Conservation (phyloP, 2,888 invertebrate species). For the Prenolepis imparis region DNA sequence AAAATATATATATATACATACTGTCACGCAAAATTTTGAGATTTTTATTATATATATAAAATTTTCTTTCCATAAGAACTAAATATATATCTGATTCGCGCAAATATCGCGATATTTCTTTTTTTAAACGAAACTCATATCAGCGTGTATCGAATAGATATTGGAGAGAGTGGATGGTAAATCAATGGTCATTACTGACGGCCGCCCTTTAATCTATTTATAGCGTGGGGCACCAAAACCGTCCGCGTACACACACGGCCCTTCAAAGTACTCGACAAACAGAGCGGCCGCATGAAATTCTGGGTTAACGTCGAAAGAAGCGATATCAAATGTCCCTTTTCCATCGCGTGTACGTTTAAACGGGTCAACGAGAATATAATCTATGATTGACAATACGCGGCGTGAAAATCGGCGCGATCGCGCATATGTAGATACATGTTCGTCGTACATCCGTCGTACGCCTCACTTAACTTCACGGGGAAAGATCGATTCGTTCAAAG, state of each 20-base stretch:
- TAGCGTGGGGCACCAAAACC: slow-evolving; percentile 20
- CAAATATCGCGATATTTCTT: neutral
- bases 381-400: slow-evolving; percentile 28
- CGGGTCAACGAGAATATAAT: slow-evolving; percentile 52
- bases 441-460: neutral
- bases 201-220: slow-evolving; percentile 27
- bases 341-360: slow-evolving; percentile 33
- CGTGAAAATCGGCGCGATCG: slow-evolving; percentile 21
- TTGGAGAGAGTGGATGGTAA: slow-evolving; percentile 8
- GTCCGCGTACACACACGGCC: neutral
- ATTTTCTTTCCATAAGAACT: neutral
- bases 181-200: slow-evolving; percentile 18
- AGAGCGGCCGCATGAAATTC: slow-evolving; percentile 14
- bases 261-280: slow-evolving; percentile 29
- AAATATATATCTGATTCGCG: neutral
- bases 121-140: neutral
- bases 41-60: neutral
- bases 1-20: too few relatives aligned
- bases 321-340: slow-evolving; percentile 36
- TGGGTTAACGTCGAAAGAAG: slow-evolving; percentile 40
- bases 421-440: neutral
- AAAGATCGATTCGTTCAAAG: slow-evolving; percentile 37
- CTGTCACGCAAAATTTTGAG: neutral
- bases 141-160: neutral
- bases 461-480: neutral